These are phyloP conservation scores for Bombus affinis DNA, from an alignment of 1,140 invertebrate species.

Conservation along the genomic window DNA sequence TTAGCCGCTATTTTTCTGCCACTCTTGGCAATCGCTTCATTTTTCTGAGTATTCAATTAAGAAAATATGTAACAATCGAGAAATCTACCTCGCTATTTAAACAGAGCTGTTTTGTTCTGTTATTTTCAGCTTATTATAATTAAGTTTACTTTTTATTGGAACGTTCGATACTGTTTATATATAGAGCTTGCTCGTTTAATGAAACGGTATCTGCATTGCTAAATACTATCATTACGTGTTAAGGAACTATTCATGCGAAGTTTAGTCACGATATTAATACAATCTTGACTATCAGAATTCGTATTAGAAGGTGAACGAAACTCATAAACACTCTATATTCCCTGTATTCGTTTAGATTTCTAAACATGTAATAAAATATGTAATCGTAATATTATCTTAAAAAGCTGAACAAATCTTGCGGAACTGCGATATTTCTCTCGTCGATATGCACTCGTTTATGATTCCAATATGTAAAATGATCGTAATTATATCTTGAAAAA, in stretches of 20 bases:
- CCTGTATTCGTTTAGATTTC: no score
- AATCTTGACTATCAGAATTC: no score
- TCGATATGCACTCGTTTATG: no score
- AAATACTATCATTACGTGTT: neutral
- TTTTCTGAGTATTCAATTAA: neutral
- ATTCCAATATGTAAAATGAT: neutral
- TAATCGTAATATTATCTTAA: neutral
- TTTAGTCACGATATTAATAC: neutral
- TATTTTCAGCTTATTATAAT: neutral
- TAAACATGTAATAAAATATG: no score
- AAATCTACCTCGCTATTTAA: no score
- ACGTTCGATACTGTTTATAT: neutral
- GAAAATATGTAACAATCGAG: no score
- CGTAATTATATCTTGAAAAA: neutral
- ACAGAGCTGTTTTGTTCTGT: no score
- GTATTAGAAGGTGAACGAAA: neutral
- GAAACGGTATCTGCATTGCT: neutral
- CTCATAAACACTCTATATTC: neutral
- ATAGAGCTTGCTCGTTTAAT: neutral
- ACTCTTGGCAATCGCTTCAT: no score
- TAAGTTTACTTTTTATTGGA: neutral
- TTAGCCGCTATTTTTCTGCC: neutral
- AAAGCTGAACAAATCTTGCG: neutral
- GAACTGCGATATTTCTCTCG: neutral
- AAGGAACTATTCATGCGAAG: neutral